Evolutionary conservation across 2,113 vertebrate genomes (phyloP), one percentile per base, ranked within the genome.

Genomic region (Heterocephalus glaber): DNA sequence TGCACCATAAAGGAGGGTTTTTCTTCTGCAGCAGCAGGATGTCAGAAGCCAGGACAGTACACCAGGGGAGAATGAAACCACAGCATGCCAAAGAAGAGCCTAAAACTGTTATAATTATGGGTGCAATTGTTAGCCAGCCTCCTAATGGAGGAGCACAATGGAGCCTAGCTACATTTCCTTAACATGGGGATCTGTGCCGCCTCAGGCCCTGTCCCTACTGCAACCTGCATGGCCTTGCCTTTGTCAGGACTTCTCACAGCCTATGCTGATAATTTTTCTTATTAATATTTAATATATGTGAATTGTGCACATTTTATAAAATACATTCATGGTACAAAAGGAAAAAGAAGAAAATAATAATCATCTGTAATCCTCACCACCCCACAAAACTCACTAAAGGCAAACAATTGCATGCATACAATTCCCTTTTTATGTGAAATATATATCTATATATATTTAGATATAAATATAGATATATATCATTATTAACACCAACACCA

Each of bases 71-170:
- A 93, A 91, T 74, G 92, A 91, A 66, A 66, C 66, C 26, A 68
- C 72, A 86, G 54, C 5, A n/a, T n/a, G n/a, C 30, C 3, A 14
- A 41, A 72, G 66, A 90, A 33, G 90, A 86, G 47, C 61, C 74
- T 79, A 56, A 81, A 92, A 92, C 90, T 70, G 92, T 87, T 96
- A 87, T 80, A 95, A 97, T 97, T 97, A 87, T 84, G 63, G 6
- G 28, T 35, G 13, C 77, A 74, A 77, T 92, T 89, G 86, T 90
- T 77, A 95, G 89, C 89, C 87, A 84, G 63, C 84, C 84, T 96
- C 76, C 77, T 95, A 95, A 92, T 16, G 44, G 35, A 80, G 80
- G 65, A 77, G 38, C 61, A 97, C 92, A 95, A 72, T 76, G 74
- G 87, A 96, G 74, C 63, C 70, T 89, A 94, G 92, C 89, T 22